These are phyloP conservation scores for Rafetus swinhoei DNA, from an alignment of 2,113 vertebrate species.

Conservation along the genomic window DNA sequence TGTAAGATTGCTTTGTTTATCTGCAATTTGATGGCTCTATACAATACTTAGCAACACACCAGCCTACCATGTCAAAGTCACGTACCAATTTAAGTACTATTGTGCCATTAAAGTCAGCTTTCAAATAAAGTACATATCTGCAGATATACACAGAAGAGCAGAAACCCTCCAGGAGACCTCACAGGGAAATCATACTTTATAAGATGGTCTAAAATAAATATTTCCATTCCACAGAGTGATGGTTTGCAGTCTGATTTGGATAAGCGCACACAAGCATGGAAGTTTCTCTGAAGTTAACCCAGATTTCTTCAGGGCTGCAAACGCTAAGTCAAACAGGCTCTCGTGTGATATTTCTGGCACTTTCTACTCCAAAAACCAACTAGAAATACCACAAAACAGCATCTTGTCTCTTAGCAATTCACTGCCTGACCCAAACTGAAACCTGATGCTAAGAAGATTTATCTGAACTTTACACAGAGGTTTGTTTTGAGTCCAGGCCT, in stretches of 20 bases:
- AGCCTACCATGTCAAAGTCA: not conserved
- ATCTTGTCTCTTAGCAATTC: not conserved
- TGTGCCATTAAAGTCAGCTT: not conserved
- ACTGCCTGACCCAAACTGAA: not conserved
- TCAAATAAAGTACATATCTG: rapidly evolving
- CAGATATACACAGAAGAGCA: rapidly evolving
- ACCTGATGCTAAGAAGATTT: not conserved
- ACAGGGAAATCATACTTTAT: not conserved
- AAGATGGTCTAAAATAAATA: not conserved
- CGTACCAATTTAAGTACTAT: rapidly evolving
- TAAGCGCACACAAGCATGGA: rapidly evolving
- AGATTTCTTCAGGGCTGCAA: not conserved
- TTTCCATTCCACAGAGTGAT: not conserved
- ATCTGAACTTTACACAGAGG: not conserved
- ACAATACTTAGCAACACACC: rapidly evolving
- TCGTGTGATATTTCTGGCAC: not conserved
- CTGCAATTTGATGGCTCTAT: not conserved
- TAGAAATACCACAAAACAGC: not conserved
- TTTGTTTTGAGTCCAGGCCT: not conserved
- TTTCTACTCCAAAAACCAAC: rapidly evolving
- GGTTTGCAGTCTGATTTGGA: rapidly evolving
- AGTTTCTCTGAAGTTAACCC: not conserved
- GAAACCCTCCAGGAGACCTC: not conserved
- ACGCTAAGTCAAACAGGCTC: not conserved
- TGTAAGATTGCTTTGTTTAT: not conserved